Evolutionary conservation across 1,140 invertebrate species (phyloP).

Genomic region (Antheraea mylitta): DNA sequence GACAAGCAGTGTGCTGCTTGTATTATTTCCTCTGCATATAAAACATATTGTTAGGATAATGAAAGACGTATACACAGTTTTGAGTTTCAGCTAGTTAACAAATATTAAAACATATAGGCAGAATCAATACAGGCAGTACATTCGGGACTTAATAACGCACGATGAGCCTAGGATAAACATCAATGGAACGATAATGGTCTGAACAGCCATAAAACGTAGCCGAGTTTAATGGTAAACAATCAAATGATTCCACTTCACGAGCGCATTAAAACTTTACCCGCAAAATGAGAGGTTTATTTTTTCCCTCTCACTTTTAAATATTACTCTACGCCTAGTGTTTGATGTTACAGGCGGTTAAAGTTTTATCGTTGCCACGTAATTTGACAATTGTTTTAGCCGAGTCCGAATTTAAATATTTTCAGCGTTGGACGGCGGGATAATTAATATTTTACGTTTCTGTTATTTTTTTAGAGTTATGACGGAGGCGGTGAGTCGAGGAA

Average conservation of each 20-base stretch:
- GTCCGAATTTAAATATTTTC: no score
- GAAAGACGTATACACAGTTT: no score
- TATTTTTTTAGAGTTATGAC: no score
- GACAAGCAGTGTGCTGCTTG: no score
- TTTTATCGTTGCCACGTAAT: background rate
- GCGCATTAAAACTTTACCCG: slow-evolving; percentile 1
- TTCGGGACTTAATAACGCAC: background rate
- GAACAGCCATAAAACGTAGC: background rate
- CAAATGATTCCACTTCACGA: slow-evolving; percentile 2
- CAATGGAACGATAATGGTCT: background rate
- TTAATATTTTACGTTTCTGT: no score
- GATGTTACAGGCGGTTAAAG: background rate
- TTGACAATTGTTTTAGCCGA: no score
- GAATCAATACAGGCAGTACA: background rate
- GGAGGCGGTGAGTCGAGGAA: no score
- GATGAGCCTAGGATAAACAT: background rate
- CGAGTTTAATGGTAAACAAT: background rate
- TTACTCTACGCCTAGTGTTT: background rate
- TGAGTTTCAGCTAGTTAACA: no score
- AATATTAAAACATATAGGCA: background rate
- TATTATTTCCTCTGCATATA: no score
- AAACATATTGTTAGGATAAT: no score
- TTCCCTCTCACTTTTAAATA: background rate
- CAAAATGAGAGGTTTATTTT: background rate
- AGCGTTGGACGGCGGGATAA: no score